Evolutionary conservation across 1,140 invertebrate species (phyloP), one percentile per base, ranked within the genome.

Genomic region (Caenorhabditis brenneri): DNA sequence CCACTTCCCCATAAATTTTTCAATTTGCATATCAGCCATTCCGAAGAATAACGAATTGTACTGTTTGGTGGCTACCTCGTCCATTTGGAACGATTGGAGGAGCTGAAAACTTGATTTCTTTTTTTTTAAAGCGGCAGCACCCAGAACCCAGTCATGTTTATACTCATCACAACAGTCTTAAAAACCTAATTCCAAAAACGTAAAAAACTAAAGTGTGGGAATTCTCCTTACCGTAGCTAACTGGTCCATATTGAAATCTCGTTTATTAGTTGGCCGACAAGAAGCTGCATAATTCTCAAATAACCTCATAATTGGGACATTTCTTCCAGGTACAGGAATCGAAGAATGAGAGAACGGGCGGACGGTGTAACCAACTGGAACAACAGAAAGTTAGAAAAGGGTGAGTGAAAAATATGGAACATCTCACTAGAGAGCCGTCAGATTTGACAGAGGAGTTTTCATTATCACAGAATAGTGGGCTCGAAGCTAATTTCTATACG

Each of bases 201-300:
- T n/a, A n/a, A n/a, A n/a, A n/a, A n/a, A n/a, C n/a, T n/a, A n/a
- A 42, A n/a, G n/a, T n/a, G n/a, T n/a, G n/a, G n/a, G n/a, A n/a
- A n/a, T n/a, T n/a, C n/a, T n/a, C 24, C 80, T 22, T 29, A 82
- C 81, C 15, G n/a, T 60, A 19, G 81, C 81, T 22, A 82, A 46
- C 60, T 82, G 81, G 49, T 82, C 81, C 39, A 82, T 58, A 46
- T 60, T 60, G 31, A 82, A 82, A 29, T 82, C 81, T 15, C 53
- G 19, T 24, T 51, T 65, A 29, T 39, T 82, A 12, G 24, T 31
- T 19, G 81, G 81, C 6, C 81, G 58, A 33, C 81, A 82, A 19
- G 55, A 69, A 36, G 81, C 81, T 1, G 81, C 81, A 49, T 82
- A 82, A n/a, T 55, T 69, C 16, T 82, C 81, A 24, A 82, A 82